Conservation (phyloP, 2,888 invertebrate species). For the Synanthedon formicaeformis region DNA sequence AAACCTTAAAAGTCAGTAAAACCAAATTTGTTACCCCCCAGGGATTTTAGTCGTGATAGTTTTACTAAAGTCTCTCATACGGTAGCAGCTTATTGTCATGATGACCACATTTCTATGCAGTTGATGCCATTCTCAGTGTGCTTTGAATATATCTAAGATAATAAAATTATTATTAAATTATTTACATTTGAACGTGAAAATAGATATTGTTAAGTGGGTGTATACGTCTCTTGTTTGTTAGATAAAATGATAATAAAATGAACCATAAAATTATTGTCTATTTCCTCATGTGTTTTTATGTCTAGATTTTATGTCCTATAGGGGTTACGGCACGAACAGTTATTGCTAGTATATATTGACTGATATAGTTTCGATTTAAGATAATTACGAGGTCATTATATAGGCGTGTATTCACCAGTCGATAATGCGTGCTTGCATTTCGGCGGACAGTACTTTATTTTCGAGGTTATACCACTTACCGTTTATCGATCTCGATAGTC, state of each 20-base stretch:
- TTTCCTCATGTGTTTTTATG: too few relatives aligned
- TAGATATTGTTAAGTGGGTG: background rate
- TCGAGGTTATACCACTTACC: background rate
- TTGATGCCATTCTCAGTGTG: conserved; percentile 33
- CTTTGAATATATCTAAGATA: conserved; percentile 39
- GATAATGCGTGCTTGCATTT: background rate
- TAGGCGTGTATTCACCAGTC: background rate
- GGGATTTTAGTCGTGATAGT: conserved; percentile 45
- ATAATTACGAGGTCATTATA: background rate
- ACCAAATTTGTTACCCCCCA: conserved; percentile 27
- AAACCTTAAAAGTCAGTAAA: background rate
- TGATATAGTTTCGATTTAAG: background rate
- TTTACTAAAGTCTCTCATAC: conserved; percentile 34
- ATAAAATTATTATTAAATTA: conserved; percentile 27
- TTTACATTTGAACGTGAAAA: conserved; percentile 11
- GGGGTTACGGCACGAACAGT: background rate
- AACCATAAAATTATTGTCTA: background rate
- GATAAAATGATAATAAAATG: background rate
- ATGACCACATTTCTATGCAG: conserved; percentile 51
- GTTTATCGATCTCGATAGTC: background rate
- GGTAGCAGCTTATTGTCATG: conserved; percentile 42
- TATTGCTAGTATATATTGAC: background rate
- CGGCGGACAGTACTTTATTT: background rate
- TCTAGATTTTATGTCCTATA: too few relatives aligned
- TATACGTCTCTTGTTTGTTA: background rate